phyloP scores from a whole-genome alignment of 2,888 invertebrate species.

The Fabriciana adippe region DNA sequence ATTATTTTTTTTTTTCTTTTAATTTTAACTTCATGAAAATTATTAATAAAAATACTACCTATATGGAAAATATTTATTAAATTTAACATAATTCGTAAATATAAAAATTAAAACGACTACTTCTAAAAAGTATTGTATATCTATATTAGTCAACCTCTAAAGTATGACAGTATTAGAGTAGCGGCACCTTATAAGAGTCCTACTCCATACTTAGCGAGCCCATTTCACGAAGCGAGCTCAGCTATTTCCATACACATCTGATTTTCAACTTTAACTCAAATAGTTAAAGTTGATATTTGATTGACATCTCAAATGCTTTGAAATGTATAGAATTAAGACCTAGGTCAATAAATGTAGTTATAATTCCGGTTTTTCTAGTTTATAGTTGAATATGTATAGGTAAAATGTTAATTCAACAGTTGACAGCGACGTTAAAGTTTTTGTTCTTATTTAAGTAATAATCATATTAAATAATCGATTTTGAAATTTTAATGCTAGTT shows the following conservation, averaged over 20 bases:
- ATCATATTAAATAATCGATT: too few relatives aligned
- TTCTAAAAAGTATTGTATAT: constrained; percentile 10
- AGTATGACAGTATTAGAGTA: constrained; percentile 40
- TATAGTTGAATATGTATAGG: constrained; percentile 26
- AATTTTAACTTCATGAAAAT: background rate
- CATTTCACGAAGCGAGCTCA: constrained; percentile 40
- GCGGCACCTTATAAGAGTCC: constrained; percentile 43
- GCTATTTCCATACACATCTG: constrained; percentile 22
- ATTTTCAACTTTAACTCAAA: constrained; percentile 11
- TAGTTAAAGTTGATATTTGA: constrained; percentile 11
- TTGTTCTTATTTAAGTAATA: background rate
- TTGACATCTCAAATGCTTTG: background rate
- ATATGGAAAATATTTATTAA: too few relatives aligned
- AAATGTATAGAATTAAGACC: constrained; percentile 35
- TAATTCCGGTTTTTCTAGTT: constrained; percentile 35
- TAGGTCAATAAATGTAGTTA: constrained; percentile 39
- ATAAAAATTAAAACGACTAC: too few relatives aligned
- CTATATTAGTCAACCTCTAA: constrained; percentile 31
- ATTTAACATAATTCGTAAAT: too few relatives aligned
- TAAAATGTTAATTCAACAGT: constrained; percentile 24
- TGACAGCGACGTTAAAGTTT: background rate
- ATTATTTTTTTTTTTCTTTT: background rate
- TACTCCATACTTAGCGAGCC: constrained; percentile 37
- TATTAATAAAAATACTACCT: too few relatives aligned
- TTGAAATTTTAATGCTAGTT: too few relatives aligned